These are phyloP conservation scores for Sebastes baramenuke DNA, from an alignment of 2,797 vertebrate genomes.

Conservation along the genomic window DNA sequence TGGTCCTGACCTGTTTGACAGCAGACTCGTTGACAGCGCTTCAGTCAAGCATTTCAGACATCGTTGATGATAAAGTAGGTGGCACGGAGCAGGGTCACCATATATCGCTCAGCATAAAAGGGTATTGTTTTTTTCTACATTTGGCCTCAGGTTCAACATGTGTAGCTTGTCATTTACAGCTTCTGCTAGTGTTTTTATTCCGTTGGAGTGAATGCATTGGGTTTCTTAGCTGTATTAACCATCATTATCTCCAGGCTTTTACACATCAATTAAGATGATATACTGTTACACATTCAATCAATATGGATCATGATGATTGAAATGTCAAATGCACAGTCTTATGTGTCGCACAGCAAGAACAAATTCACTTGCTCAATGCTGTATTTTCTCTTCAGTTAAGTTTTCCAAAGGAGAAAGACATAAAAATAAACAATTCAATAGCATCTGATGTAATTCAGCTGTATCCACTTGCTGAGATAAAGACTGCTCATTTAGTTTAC, in stretches of 20 bases:
- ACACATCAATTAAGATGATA: neutral
- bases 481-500: conserved; percentile 50
- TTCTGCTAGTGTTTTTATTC: conserved; percentile 4
- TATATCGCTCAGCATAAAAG: neutral
- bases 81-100: neutral
- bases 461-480: conserved; percentile 46
- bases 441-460: conserved; percentile 29
- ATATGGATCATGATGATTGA: neutral
- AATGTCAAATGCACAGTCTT: neutral
- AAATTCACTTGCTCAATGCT: neutral
- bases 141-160: conserved; percentile 4
- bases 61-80: neutral
- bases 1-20: neutral
- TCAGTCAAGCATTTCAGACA: conserved; percentile 5
- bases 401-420: neutral
- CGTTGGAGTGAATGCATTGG: neutral
- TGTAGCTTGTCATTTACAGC: neutral
- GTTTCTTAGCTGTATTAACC: neutral
- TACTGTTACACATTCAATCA: neutral
- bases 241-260: neutral
- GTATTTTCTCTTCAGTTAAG: neutral
- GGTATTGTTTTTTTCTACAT: neutral
- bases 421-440: conserved; percentile 27
- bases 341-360: neutral
- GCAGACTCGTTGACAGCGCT: neutral